phyloP scores from a whole-genome alignment of 2,888 invertebrate species.

The Trachelus iudaicus region DNA sequence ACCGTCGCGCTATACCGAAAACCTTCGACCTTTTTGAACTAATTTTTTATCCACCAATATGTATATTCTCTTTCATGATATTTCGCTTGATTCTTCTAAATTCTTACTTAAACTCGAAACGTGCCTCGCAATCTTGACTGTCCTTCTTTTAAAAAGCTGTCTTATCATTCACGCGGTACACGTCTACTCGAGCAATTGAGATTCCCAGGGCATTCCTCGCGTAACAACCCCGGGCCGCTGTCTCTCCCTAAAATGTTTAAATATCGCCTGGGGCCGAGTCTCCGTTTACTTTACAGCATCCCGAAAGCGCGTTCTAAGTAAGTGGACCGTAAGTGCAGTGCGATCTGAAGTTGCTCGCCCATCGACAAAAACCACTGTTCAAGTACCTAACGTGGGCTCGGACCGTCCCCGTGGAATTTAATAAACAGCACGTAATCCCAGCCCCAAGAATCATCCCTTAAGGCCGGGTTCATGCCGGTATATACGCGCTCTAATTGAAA shows the following conservation, averaged over 20 bases:
- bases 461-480: background rate
- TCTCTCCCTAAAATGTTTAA: background rate
- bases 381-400: background rate
- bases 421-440: background rate
- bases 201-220: background rate
- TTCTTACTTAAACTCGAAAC: no score
- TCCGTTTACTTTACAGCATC: background rate
- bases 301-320: background rate
- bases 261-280: background rate
- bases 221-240: background rate
- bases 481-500: background rate
- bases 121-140: background rate
- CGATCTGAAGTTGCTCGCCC: background rate
- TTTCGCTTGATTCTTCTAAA: background rate
- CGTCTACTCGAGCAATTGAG: background rate
- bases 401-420: background rate
- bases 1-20: background rate
- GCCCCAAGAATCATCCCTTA: background rate
- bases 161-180: background rate
- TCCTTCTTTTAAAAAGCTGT: background rate
- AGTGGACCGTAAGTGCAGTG: background rate
- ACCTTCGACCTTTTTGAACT: background rate
- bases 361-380: background rate
- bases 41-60: background rate
- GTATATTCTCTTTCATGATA: background rate